Evolutionary conservation across 2,113 vertebrate genomes (phyloP).

Genomic region (Coryphaenoides rupestris): DNA sequence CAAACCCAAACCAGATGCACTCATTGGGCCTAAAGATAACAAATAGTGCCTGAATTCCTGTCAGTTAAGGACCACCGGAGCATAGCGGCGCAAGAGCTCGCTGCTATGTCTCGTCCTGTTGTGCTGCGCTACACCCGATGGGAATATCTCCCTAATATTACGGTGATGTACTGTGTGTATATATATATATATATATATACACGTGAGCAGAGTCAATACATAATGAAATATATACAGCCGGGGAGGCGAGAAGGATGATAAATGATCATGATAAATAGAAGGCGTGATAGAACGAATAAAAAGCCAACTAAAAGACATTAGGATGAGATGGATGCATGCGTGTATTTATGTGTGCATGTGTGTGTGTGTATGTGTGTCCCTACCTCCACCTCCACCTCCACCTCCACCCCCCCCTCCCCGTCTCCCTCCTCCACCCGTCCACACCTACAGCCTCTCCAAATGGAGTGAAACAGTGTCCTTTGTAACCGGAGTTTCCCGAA

Average conservation of each 20-base stretch:
- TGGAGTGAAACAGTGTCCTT: slow-evolving; percentile 63
- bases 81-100: slow-evolving; percentile 51
- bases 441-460: slow-evolving; percentile 10
- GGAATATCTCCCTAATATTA: not conserved
- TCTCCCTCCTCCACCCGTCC: too few relatives aligned
- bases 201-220: not conserved
- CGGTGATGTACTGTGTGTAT: too few relatives aligned
- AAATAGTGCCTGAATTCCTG: slow-evolving; percentile 85
- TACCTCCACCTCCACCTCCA: too few relatives aligned
- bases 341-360: not conserved
- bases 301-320: too few relatives aligned
- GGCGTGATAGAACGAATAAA: too few relatives aligned
- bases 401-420: too few relatives aligned
- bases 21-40: slow-evolving; percentile 93
- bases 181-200: too few relatives aligned
- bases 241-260: too few relatives aligned
- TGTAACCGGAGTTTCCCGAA: slow-evolving; percentile 74
- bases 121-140: slow-evolving; percentile 23
- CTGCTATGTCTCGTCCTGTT: slow-evolving; percentile 41
- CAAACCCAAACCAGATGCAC: slow-evolving; percentile 98
- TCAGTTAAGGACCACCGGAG: slow-evolving; percentile 84
- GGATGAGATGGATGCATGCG: too few relatives aligned
- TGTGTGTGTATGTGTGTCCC: not conserved
- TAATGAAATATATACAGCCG: too few relatives aligned
- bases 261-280: too few relatives aligned